Conservation (phyloP, 2,888 invertebrate species). For the Drosophila cognata region DNA sequence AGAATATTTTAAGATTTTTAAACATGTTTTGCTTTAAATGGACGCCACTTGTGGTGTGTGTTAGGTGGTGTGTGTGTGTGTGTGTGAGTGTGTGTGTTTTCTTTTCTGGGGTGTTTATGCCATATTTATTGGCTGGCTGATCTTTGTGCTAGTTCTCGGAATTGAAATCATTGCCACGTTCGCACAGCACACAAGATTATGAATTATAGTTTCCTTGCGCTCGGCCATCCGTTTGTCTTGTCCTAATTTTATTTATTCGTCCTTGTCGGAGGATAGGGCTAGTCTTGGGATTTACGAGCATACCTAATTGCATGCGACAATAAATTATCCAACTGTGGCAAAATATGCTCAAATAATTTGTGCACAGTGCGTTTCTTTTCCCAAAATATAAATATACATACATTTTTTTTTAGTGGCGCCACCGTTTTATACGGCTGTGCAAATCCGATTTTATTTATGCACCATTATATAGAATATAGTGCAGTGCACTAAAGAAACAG, state of each 20-base stretch:
- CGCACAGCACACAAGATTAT: constrained; percentile 57
- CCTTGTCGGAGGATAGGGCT: constrained; percentile 2
- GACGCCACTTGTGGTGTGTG: constrained; percentile 9
- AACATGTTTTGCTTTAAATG: constrained; percentile 72
- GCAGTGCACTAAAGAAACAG: constrained; percentile 62
- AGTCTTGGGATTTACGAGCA: constrained; percentile 67
- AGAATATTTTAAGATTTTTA: constrained; percentile 73
- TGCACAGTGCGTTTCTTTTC: constrained; percentile 30
- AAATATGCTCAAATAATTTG: constrained; percentile 70
- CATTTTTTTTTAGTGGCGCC: constrained; percentile 34
- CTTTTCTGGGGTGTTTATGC: constrained; percentile 30
- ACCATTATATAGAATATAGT: constrained; percentile 57
- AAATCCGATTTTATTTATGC: constrained; percentile 65
- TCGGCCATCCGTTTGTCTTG: constrained; percentile 42
- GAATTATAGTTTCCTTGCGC: constrained; percentile 74
- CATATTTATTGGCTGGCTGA: constrained; percentile 65
- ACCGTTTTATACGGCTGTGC: constrained; percentile 5
- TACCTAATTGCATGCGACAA: constrained; percentile 74
- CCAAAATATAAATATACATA: constrained; percentile 4
- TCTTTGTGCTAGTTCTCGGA: constrained; percentile 47
- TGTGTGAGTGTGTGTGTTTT: neutral
- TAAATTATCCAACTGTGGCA: constrained; percentile 70
- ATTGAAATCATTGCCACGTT: constrained; percentile 70
- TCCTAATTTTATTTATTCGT: constrained; percentile 73
- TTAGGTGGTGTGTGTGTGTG: constrained; percentile 15